Evolutionary conservation across 2,113 vertebrate species (phyloP), one percentile per base, ranked within the genome.

Genomic region (Odontesthes bonariensis): DNA sequence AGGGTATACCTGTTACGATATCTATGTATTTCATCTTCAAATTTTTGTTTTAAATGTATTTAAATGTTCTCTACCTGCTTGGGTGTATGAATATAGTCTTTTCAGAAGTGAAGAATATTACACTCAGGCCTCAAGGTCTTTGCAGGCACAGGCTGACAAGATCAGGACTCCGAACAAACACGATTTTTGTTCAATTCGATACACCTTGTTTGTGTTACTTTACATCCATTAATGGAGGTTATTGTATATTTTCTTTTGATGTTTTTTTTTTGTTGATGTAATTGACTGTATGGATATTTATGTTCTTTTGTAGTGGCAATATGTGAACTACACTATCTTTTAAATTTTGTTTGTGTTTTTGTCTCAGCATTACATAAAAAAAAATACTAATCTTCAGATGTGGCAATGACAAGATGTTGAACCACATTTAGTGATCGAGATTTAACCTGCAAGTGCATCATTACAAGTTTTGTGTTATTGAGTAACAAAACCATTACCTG

Each of bases 381-480:
- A 5, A 56, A 66, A 69, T 76, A 61, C 32, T 27, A 22, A 67
- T 44, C 56, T 73, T 77, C 19, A 16, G 67, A 75, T 66, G 61
- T 38, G 69, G 56, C 13, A 63, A 46, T 19, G 67, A 47, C 0
- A 9, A 54, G 20, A 76, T 31, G 52, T n/a, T 22, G n/a, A 73
- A 71, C 67, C 63, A 69, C 66, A 59, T 82, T 67, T 71, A 81
- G 63, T 69, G 70, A 87, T 54, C 87, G 42, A 82, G 77, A 71
- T 88, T 87, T 87, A 84, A 70, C 73, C 35, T 68, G 32, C 44
- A 49, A 27, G 74, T 82, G 59, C 52, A 49, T 75, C 57, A 27
- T 75, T 68, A 40, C 51, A 42, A 67, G 13, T 85, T 76, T 80
- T 86, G 55, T 66, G 31, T 87, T 49, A 40, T 54, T 74, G 44